Evolutionary conservation across 37 sponge, comb jelly and placozoan species (phyloP), one percentile per base, ranked within the genome.

Genomic region (Diacarnus erythraeanus): DNA sequence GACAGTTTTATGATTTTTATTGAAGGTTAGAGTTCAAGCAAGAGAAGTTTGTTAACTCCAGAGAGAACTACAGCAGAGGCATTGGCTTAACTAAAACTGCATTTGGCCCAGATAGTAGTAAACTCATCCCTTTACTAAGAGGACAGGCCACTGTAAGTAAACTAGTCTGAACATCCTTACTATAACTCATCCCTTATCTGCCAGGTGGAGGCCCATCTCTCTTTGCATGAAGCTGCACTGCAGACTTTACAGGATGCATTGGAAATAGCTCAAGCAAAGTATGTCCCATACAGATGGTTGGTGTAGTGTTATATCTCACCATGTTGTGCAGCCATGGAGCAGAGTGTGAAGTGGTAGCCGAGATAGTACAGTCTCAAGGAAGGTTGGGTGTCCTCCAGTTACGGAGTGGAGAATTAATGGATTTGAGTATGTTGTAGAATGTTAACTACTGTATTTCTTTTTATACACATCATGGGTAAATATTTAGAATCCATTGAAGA

Each of bases 111-210:
- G n/a, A 69, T 0, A 43, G 25, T 33, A 22, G 39, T 26, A 12
- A 29, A 35, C 80, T 79, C 34, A 26, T 79, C 31, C 80, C 80
- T 34, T 30, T 69, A 9, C 38, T 69, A 2, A 56, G 58, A 57
- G 57, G 39, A 44, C 54, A 65, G 33, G 80, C 80, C 1, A 57
- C 69, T 54, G 80, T 79, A 33, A 69, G 64, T 15, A 5, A 23
- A 63, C 30, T 63, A 15, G 8, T 12, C 64, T 15, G 20, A 63
- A 63, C 8, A 23, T 15, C 64, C 26, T 23, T 42, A 8, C n/a
- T 38, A 9, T 68, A 36, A 40, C 71, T 5, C 71, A 2, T 5
- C 33, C 34, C 34, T 65, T 30, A 30, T 30, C 66, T 60, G 26
- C 9, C 60, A 65, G 66, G 66, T 35, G 12, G 66, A 65, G 35